Evolutionary conservation across 1,140 invertebrate species (phyloP).

Genomic region (Tetragonula clypearis): DNA sequence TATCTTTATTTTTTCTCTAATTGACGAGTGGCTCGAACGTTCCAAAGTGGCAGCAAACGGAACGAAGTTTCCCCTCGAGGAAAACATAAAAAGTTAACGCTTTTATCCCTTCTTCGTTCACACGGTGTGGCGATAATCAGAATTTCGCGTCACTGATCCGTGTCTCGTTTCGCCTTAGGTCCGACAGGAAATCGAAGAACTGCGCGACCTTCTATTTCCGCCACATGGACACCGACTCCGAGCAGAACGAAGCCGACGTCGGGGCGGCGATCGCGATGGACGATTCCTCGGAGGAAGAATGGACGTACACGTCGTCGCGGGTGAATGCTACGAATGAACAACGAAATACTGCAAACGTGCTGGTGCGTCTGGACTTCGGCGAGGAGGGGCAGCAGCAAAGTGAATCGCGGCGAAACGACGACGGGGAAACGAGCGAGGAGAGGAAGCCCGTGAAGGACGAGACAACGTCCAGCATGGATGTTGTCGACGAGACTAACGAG

Average conservation of each 20-base stretch:
- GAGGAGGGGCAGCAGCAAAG: slow-evolving; percentile 55
- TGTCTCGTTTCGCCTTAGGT: slow-evolving; percentile 74
- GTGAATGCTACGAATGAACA: slow-evolving; percentile 59
- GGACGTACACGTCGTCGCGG: slow-evolving; percentile 85
- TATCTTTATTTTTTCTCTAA: too few species aligned
- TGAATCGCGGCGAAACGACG: slow-evolving; percentile 20
- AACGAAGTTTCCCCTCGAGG: background rate
- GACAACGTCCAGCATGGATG: slow-evolving; percentile 14
- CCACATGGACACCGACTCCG: slow-evolving; percentile 92
- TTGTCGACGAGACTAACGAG: slow-evolving; percentile 36
- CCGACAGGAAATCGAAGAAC: slow-evolving; percentile 90
- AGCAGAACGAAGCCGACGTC: slow-evolving; percentile 77
- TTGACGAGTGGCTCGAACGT: too few species aligned
- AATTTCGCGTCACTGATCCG: slow-evolving; percentile 2
- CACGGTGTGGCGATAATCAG: background rate
- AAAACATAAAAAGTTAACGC: background rate
- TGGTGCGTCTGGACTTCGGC: slow-evolving; percentile 72
- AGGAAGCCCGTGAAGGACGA: slow-evolving; percentile 19
- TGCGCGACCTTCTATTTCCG: slow-evolving; percentile 92
- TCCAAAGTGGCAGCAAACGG: too few species aligned
- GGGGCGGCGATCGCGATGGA: slow-evolving; percentile 75
- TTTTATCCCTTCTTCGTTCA: background rate
- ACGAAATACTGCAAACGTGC: slow-evolving; percentile 68
- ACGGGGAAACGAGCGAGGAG: slow-evolving; percentile 32
- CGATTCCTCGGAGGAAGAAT: slow-evolving; percentile 88